Evolutionary conservation across 2,797 vertebrate species (phyloP).

Genomic region (Sebastes oblongus): DNA sequence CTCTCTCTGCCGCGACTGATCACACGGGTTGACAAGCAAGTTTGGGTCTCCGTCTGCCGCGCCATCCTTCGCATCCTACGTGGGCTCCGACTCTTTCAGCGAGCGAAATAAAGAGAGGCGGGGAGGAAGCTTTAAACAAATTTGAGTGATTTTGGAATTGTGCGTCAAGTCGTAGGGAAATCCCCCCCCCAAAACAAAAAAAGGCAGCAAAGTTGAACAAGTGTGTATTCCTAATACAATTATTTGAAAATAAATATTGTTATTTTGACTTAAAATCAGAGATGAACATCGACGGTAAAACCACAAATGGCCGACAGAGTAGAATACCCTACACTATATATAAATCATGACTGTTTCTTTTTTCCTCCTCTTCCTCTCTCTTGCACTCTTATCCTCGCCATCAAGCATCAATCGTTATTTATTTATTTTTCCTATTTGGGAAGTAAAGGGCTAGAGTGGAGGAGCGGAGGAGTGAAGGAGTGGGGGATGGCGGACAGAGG

Average conservation of each 20-base stretch:
- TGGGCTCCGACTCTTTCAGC: slow-evolving; percentile 64
- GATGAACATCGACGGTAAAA: slow-evolving; percentile 59
- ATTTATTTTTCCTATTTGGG: slow-evolving; percentile 78
- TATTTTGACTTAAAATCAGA: slow-evolving; percentile 41
- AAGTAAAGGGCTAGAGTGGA: slow-evolving; percentile 64
- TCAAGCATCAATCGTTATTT: slow-evolving; percentile 75
- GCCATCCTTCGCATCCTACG: slow-evolving; percentile 47
- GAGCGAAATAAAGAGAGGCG: slow-evolving; percentile 55
- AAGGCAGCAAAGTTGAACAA: slow-evolving; percentile 23
- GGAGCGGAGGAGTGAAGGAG: slow-evolving; percentile 58
- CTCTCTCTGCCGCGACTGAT: slow-evolving; percentile 75
- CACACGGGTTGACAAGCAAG: slow-evolving; percentile 81
- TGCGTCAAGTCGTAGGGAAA: slow-evolving; percentile 55
- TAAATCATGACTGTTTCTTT: slow-evolving; percentile 75
- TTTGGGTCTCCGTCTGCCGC: slow-evolving; percentile 74
- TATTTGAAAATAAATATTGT: slow-evolving; percentile 20
- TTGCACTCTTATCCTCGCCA: slow-evolving; percentile 77
- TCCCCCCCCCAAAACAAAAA: slow-evolving; percentile 32
- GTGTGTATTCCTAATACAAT: slow-evolving; percentile 25
- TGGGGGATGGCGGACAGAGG: slow-evolving; percentile 38
- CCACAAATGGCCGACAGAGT: slow-evolving; percentile 55
- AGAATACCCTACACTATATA: slow-evolving; percentile 54
- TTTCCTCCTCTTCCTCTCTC: slow-evolving; percentile 61
- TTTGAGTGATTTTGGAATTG: slow-evolving; percentile 57
- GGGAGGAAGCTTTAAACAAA: slow-evolving; percentile 64